Percentiles rank a stretch among this genome's conserved stretches.
Evolutionary conservation across 1,140 invertebrate genomes (phyloP).

Genomic region (Homarus americanus): DNA sequence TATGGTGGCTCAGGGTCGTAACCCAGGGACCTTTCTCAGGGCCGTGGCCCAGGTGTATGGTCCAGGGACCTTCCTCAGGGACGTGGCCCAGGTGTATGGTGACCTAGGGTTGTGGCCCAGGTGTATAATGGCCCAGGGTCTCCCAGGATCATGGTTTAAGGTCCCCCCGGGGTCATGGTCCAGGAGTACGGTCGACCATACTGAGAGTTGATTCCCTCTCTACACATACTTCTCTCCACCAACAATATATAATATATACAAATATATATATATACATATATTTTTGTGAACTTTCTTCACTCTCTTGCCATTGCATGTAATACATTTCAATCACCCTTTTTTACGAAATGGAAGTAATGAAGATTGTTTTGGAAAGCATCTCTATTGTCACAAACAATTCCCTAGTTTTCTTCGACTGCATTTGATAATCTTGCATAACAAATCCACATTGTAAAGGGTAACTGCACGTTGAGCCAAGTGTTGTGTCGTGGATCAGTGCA

Average conservation of each 20-base stretch:
- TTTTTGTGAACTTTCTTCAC: neutral
- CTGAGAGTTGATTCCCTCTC: neutral
- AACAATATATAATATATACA: constrained; percentile 2
- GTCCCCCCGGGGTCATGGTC: no score
- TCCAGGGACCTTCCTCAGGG: no score
- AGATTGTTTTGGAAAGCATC: neutral
- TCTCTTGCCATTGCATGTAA: neutral
- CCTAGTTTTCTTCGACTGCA: neutral
- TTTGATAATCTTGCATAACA: neutral
- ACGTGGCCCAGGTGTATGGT: no score
- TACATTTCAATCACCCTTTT: neutral
- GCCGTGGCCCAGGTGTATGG: no score
- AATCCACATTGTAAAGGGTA: neutral
- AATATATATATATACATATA: constrained; percentile 14
- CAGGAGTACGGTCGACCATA: neutral
- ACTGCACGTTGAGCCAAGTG: neutral
- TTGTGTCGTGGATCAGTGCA: neutral
- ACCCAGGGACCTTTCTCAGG: no score
- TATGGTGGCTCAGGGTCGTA: no score
- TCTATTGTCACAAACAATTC: neutral
- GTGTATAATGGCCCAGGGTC: no score
- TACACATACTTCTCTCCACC: neutral
- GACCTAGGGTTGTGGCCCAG: no score
- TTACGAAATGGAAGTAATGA: neutral
- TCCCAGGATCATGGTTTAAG: no score